Base-by-base conservation (phyloP, 2,797 vertebrate species). In the Pangasius djambal region DNA sequence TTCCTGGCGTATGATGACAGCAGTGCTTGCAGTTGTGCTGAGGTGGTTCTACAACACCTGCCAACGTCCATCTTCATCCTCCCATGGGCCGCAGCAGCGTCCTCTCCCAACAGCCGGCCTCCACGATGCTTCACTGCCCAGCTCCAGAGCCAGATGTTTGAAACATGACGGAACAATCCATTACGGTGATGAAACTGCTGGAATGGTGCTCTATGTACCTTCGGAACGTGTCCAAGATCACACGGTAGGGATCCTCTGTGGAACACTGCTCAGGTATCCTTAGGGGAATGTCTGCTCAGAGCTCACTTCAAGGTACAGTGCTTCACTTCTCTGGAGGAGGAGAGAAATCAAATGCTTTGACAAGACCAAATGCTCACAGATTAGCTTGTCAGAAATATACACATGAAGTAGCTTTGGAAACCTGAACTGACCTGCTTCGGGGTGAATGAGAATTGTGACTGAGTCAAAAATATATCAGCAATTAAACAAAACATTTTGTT, bases 131-230 rank as follows among this genome's bases (percentile, higher is more conserved):
- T 90, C 86, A 74, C 85, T 89, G 90, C 90, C 90, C 90, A 87
- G 87, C 89, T n/a, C 82, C 78, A 87, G 48, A 81, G 89, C 90
- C 93, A 93, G 92, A 92, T 94, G 91, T 92, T 92, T 20, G 20
- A 67, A 86, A 91, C 83, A 90, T 88, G 77, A 90, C 37, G 15
- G 81, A 89, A 88, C 86, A 88, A 87, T 84, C 87, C 70, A 89
- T 91, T 87, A 84, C 31, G 28, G 52, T 69, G 61, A 83, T 25
- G 16, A 89, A 89, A 91, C 31, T 83, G 79, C 70, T 69, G 86
- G 89, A 31, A 87, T 57, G 74, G 12, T 55, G 63, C 78, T 81
- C 8, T 63, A 5, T 83, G 77, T 37, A 70, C 20, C 44, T 90
- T 87, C 55, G 0, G 67, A 72, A 52, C 83, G 18, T 89, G 77